These are phyloP conservation scores for Fukomys damarensis DNA, from an alignment of 2,113 vertebrate species.

Conservation along the genomic window DNA sequence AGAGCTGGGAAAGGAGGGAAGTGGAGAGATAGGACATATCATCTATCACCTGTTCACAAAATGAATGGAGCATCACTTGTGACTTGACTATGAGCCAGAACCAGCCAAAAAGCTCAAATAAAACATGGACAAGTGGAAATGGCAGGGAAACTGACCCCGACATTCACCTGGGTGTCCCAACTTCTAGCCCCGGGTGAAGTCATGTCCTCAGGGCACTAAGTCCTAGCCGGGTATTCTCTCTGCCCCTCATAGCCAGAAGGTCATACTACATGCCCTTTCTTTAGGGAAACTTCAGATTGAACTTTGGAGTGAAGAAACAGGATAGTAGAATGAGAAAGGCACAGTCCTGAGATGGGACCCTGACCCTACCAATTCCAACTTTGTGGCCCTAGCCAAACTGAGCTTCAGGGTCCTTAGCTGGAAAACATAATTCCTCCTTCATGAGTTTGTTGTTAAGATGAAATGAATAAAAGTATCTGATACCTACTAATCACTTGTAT, in stretches of 20 bases:
- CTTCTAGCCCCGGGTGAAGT: background rate
- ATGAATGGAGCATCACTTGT: constrained; percentile 37
- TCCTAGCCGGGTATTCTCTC: background rate
- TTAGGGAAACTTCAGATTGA: constrained; percentile 10
- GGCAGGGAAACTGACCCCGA: background rate
- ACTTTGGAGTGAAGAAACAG: background rate
- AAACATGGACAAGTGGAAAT: background rate
- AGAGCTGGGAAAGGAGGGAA: background rate
- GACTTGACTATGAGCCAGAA: background rate
- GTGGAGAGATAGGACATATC: background rate
- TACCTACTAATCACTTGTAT: background rate
- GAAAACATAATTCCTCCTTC: constrained; percentile 1
- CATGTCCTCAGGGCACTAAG: background rate
- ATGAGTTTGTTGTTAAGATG: background rate
- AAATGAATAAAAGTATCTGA: background rate
- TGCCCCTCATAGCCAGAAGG: background rate
- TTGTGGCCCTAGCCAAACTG: background rate
- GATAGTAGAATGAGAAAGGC: background rate
- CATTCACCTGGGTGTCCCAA: background rate
- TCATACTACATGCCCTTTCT: background rate
- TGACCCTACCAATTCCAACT: background rate
- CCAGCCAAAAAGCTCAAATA: constrained; percentile 18
- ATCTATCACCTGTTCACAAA: background rate
- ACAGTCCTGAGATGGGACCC: background rate
- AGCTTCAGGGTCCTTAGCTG: background rate